Base-by-base conservation (phyloP, 2,797 vertebrate genomes). In the Tapirus indicus region DNA sequence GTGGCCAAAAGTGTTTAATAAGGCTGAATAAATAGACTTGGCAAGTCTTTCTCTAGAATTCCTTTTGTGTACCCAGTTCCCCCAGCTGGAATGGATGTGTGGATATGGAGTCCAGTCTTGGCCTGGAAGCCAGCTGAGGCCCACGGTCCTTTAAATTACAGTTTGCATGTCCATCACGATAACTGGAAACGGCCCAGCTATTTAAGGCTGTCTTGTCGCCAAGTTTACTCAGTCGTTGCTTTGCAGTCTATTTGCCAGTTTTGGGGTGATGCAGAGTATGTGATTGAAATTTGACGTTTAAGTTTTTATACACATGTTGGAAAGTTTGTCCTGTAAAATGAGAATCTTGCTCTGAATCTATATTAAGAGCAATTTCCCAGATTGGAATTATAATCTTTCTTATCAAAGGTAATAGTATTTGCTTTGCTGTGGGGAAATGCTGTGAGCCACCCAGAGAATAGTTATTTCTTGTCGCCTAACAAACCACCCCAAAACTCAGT, bases 41-140 rank as follows among this genome's bases (percentile, higher is more conserved):
- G 64, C 52, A n/a, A 20, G 25, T 82, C 52, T 93, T 82, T 71
- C 85, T 93, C 68, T 72, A 86, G 66, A 94, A 86, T 96, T 94
- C 75, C 58, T 88, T 47, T 52, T 69, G 27, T 71, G 85, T 71
- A 41, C 41, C 54, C 80, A 62, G 75, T 93, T 83, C 9, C 38
- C 56, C 49, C 6, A 62, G 32, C 32, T 62, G 93, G 49, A 94
- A 56, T 56, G 62, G 49, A 69, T 62, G 27, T 78, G 27, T 58
- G 83, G 72, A 32, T 29, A 4, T 2, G 2, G 27, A 89, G 32
- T 88, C 41, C 47, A 66, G 0, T 35, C 58, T 60, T 94, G 83
- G 69, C 84, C 32, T 58, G 32, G n/a, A 88, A 91, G 64, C 38
- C 56, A n/a, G 41, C 52, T 74, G 88, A 87, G 44, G 27, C 35